Evolutionary conservation across 2,797 vertebrate genomes (phyloP).

Genomic region (Gymnopithys bicolor): DNA sequence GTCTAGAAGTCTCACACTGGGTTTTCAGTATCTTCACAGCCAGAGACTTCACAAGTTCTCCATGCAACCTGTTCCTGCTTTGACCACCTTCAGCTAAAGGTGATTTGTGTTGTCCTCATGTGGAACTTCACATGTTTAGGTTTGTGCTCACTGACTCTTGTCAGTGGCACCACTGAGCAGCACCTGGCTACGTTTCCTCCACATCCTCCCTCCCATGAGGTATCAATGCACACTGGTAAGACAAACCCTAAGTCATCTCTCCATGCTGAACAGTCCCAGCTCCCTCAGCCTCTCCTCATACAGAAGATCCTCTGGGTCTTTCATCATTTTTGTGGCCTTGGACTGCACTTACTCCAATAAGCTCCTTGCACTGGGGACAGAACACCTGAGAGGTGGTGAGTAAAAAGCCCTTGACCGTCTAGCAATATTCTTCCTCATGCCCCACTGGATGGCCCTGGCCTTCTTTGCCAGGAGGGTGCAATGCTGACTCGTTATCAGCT

Average conservation of each 20-base stretch:
- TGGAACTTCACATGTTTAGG: not conserved
- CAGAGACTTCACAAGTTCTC: not conserved
- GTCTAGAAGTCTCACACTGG: not conserved
- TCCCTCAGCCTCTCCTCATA: not conserved
- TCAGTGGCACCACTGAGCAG: not conserved
- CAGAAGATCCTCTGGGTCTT: not conserved
- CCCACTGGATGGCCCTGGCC: not conserved
- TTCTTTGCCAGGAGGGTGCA: not conserved
- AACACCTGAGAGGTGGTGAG: accelerated
- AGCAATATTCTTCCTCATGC: not conserved
- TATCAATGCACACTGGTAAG: not conserved
- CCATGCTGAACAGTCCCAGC: not conserved
- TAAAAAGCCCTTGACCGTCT: not conserved
- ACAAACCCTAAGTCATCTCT: not conserved
- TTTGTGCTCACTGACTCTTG: not conserved
- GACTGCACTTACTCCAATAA: not conserved
- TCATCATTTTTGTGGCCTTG: not conserved
- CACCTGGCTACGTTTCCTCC: not conserved
- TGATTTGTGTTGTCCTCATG: not conserved
- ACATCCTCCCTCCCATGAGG: not conserved
- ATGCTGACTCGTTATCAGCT: not conserved
- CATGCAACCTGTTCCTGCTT: not conserved
- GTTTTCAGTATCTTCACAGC: not conserved
- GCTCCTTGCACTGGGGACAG: not conserved
- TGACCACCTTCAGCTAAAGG: not conserved